Evolutionary conservation across 2,797 vertebrate genomes (phyloP).

Genomic region (Liparis tanakae): DNA sequence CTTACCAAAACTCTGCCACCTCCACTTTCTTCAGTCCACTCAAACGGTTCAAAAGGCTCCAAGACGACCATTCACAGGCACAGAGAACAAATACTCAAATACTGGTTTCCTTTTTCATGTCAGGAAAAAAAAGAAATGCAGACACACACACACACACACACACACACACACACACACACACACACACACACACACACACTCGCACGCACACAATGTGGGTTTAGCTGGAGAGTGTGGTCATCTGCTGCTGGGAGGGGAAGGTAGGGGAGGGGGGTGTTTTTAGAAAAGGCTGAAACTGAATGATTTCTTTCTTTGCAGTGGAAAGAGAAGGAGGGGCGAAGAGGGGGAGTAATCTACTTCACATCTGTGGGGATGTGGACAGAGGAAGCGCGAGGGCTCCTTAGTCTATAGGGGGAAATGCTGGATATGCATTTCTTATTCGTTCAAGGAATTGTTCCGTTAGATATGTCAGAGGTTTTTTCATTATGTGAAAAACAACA

Average conservation of each 20-base stretch:
- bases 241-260: slow-evolving; percentile 64
- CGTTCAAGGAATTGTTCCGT: slow-evolving; percentile 13
- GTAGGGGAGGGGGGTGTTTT: slow-evolving; percentile 62
- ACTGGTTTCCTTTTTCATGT: slow-evolving; percentile 69
- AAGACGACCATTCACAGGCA: slow-evolving; percentile 54
- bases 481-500: slow-evolving; percentile 6
- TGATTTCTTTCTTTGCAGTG: slow-evolving; percentile 82
- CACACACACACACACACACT: slow-evolving; percentile 57
- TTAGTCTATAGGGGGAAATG: slow-evolving; percentile 19
- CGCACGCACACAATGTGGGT: slow-evolving; percentile 66
- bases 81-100: slow-evolving; percentile 60
- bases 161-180: slow-evolving; percentile 55
- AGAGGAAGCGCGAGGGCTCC: slow-evolving; percentile 52
- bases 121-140: slow-evolving; percentile 63
- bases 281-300: slow-evolving; percentile 75
- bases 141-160: slow-evolving; percentile 55
- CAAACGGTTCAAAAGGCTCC: slow-evolving; percentile 35
- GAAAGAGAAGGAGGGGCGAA: slow-evolving; percentile 64
- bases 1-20: slow-evolving; percentile 68
- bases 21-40: slow-evolving; percentile 51
- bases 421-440: slow-evolving; percentile 50
- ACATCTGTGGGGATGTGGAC: slow-evolving; percentile 78
- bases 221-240: slow-evolving; percentile 69
- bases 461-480: slow-evolving; percentile 14
- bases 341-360: slow-evolving; percentile 76